Conservation (phyloP, 2,113 vertebrate genomes). For the Anser brachyrhynchus region DNA sequence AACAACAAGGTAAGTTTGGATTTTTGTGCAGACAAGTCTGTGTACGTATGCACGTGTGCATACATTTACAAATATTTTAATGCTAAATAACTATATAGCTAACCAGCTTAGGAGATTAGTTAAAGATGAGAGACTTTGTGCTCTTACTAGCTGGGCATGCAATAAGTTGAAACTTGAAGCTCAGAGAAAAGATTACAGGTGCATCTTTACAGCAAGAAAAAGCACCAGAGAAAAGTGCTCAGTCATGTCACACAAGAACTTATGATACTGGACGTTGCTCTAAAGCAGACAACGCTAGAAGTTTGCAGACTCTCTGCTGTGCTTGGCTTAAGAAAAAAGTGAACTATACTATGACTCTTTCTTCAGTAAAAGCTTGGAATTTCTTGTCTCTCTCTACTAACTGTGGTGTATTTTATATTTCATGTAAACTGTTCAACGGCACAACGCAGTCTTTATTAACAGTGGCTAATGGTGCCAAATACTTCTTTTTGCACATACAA, state of each 20-base stretch:
- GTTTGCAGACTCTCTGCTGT: too few species aligned
- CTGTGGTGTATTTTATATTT: neutral
- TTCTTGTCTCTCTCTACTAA: neutral
- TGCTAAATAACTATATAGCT: neutral
- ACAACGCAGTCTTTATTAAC: neutral
- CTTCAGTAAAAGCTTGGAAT: neutral
- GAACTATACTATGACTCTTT: neutral
- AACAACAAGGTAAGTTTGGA: neutral
- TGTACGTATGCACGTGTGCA: neutral
- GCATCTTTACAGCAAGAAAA: neutral
- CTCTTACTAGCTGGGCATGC: neutral
- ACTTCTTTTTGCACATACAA: neutral
- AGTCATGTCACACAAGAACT: accelerated
- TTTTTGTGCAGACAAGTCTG: neutral
- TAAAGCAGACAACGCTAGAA: neutral
- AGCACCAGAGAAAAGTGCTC: neutral
- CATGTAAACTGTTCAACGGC: neutral
- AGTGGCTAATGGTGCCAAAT: neutral
- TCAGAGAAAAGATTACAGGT: neutral
- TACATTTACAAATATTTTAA: neutral
- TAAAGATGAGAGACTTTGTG: neutral
- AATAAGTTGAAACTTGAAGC: neutral
- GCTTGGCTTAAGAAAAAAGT: neutral
- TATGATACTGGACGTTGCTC: neutral
- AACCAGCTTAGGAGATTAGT: neutral